phyloP scores from a whole-genome alignment of 2,113 vertebrate species.

The Oncorhynchus tshawytscha region DNA sequence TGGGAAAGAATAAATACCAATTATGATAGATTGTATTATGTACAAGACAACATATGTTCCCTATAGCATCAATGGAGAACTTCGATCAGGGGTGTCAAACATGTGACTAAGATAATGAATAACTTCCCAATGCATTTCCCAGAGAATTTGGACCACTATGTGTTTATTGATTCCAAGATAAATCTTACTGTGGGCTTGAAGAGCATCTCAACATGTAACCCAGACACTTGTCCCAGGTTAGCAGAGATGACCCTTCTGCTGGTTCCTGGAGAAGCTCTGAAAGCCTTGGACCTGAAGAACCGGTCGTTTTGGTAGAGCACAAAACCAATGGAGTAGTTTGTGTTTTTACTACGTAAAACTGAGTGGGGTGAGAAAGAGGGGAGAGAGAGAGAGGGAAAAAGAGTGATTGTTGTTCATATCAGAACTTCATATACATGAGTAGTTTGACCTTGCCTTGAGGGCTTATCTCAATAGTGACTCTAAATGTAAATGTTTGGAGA shows the following conservation, averaged over 20 bases:
- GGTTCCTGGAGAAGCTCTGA: background rate
- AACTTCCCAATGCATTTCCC: too few relatives aligned
- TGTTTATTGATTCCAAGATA: too few relatives aligned
- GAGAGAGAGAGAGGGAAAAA: background rate
- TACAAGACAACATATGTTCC: too few relatives aligned
- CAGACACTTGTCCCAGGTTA: background rate
- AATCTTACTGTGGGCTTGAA: slow-evolving; percentile 41
- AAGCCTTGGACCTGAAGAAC: slow-evolving; percentile 50
- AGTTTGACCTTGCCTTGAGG: background rate
- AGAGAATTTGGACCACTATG: too few relatives aligned
- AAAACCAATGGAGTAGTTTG: slow-evolving; percentile 48
- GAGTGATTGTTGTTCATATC: background rate
- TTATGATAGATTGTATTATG: too few relatives aligned
- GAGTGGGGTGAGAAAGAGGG: background rate
- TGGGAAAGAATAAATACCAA: background rate
- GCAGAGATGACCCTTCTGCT: slow-evolving; percentile 56
- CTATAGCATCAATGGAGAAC: too few relatives aligned
- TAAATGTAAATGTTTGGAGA: background rate
- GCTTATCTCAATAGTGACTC: background rate
- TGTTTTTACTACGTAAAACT: background rate
- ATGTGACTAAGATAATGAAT: too few relatives aligned
- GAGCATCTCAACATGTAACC: slow-evolving; percentile 34
- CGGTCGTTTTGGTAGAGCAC: slow-evolving; percentile 64
- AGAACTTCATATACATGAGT: background rate
- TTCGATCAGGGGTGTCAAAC: too few relatives aligned